A percentile compares a stretch with the other conserved stretches of the same genome.
phyloP scores from a whole-genome alignment of 2,113 vertebrate genomes.

The Campylomormyrus numenius region DNA sequence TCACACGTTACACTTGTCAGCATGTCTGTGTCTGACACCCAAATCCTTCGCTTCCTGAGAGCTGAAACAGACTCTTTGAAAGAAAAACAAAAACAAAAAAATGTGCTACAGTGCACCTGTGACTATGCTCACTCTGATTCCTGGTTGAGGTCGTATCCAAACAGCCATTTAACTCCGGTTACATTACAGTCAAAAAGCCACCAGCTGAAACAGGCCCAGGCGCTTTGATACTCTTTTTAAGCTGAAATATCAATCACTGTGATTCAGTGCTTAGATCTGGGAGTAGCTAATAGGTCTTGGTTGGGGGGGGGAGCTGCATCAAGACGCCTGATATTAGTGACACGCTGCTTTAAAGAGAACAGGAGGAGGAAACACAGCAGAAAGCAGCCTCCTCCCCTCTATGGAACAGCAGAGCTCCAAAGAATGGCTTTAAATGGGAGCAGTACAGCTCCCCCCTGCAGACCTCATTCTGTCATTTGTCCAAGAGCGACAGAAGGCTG shows the following conservation, averaged over 20 bases:
- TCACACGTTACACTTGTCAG: neutral
- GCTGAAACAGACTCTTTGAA: neutral
- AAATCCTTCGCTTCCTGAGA: neutral
- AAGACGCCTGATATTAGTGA: conserved; percentile 52
- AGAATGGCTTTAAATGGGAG: neutral
- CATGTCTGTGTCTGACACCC: neutral
- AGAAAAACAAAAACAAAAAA: neutral
- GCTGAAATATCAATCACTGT: conserved; percentile 14
- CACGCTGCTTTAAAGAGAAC: conserved; percentile 31
- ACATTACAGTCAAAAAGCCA: neutral
- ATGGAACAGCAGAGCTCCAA: neutral
- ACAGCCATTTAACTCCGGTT: neutral
- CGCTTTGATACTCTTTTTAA: neutral
- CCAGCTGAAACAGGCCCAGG: neutral
- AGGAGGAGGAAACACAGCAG: conserved; percentile 25
- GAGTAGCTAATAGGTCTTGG: conserved; percentile 48
- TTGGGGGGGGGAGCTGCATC: conserved; percentile 45
- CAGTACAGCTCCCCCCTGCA: neutral
- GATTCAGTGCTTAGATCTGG: conserved; percentile 31
- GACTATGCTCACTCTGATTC: neutral
- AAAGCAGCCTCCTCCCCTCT: conserved; percentile 20
- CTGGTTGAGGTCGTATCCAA: neutral
- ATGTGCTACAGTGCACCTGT: neutral
- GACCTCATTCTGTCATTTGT: neutral
- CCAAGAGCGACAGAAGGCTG: neutral